Evolutionary conservation across 2,113 vertebrate genomes (phyloP), one percentile per base, ranked within the genome.

Genomic region (Prochilodus magdalenae): DNA sequence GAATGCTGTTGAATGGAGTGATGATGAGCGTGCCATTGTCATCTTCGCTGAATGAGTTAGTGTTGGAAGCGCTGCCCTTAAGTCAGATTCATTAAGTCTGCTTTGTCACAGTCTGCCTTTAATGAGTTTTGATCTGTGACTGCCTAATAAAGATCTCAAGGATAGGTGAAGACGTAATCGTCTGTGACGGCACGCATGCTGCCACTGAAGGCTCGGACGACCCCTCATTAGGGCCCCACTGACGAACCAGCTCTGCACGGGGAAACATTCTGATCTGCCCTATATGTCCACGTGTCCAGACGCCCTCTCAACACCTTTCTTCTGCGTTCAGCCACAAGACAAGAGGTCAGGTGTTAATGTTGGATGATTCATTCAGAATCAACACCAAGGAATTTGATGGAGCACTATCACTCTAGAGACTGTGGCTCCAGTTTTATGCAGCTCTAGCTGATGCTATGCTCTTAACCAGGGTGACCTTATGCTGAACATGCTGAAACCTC

Each of bases 61-160:
- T 74, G n/a, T 16, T 14, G 74, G 69, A 57, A 30, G 44, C 57
- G 66, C 85, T 86, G 83, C 86, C 75, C 29, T 69, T n/a, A 69
- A 83, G 78, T 75, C 63, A 29, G 59, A 70, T 74, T 88, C 80
- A 89, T 87, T 90, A 88, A 88, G 87, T 82, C 60, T 70, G 72
- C 78, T 80, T 85, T 29, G 59, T 79, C 75, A 53, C 73, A 73
- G 47, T 44, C 69, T 83, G 71, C 59, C 65, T 62, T 66, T 89
- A 88, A 89, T 85, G 77, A 84, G 79, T 81, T 91, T 77, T 90
- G 86, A 91, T 86, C 79, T 80, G 10, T 82, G 79, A 70, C 85
- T 80, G 86, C 62, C 84, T 86, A 84, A 89, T 88, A 77, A 84
- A 87, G 82, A 89, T 89, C 85, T 75, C 51, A 59, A 6, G 80